These are phyloP conservation scores for Coregonus ussuriensis DNA, from an alignment of 2,797 vertebrate species.

Conservation along the genomic window DNA sequence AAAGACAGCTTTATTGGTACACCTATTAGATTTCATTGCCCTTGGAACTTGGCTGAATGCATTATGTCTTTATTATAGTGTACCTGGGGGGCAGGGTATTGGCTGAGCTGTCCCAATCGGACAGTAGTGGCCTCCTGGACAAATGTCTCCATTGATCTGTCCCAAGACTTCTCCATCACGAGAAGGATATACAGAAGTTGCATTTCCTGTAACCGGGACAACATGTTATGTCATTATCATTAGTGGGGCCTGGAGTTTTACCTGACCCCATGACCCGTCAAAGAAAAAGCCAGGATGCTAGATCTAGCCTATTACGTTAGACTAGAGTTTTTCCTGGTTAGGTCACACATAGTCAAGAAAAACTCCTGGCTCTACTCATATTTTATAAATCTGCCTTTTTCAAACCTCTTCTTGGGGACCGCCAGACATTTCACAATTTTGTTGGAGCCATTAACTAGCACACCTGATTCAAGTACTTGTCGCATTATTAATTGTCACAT, in stretches of 20 bases:
- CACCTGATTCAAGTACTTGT: not conserved
- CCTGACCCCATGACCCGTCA: not conserved
- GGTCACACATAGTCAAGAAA: not conserved
- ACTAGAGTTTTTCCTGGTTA: not conserved
- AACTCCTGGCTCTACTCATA: not conserved
- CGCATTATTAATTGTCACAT: slow-evolving; percentile 43
- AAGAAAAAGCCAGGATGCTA: not conserved
- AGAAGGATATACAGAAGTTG: slow-evolving; percentile 32
- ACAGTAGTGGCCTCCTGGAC: slow-evolving; percentile 81
- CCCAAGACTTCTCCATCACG: slow-evolving; percentile 22
- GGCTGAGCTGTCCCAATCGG: slow-evolving; percentile 73
- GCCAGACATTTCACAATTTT: no score
- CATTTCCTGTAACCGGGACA: slow-evolving; percentile 57
- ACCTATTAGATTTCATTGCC: slow-evolving; percentile 25
- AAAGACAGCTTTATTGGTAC: slow-evolving; percentile 52
- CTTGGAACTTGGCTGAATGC: not conserved
- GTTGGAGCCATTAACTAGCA: no score
- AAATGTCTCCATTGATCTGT: slow-evolving; percentile 73
- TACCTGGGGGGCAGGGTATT: slow-evolving; percentile 79
- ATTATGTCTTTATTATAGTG: slow-evolving; percentile 17
- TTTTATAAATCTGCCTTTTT: no score
- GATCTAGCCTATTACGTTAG: not conserved
- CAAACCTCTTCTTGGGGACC: no score
- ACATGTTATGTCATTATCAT: slow-evolving; percentile 55
- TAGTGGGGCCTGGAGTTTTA: slow-evolving; percentile 3